phyloP scores from a whole-genome alignment of 2,888 invertebrate species.

The Sialis lutaria region DNA sequence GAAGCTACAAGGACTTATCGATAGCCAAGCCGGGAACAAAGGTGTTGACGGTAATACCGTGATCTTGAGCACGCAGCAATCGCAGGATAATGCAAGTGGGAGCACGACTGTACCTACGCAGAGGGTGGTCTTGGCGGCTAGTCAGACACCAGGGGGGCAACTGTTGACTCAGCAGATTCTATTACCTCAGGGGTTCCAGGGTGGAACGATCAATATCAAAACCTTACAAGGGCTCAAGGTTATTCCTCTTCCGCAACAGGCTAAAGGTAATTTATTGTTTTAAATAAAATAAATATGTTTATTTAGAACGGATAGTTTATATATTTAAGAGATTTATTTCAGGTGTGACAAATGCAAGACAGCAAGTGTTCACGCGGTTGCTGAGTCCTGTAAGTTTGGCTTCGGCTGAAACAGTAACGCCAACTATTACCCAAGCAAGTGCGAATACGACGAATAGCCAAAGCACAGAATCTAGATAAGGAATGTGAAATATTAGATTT shows the following conservation, averaged over 20 bases:
- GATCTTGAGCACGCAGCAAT: conserved; percentile 22
- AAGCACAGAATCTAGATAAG: no score
- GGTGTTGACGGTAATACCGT: conserved; percentile 8
- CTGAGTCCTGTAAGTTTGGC: conserved; percentile 23
- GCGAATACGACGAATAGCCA: no score
- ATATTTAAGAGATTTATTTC: not conserved
- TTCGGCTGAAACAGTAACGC: conserved; percentile 9
- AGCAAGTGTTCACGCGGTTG: conserved; percentile 29
- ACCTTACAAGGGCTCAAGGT: conserved; percentile 42
- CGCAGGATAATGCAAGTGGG: conserved; percentile 3
- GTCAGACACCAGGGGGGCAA: conserved; percentile 31
- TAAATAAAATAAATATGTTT: not conserved
- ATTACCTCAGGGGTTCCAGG: conserved; percentile 41
- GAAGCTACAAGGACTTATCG: conserved; percentile 3
- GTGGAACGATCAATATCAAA: conserved; percentile 39
- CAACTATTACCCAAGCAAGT: no score
- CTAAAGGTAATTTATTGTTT: conserved; percentile 16
- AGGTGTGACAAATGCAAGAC: conserved; percentile 2
- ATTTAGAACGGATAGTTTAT: conserved; percentile 9
- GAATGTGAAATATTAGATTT: no score
- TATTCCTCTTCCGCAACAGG: conserved; percentile 31
- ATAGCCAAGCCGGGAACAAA: not conserved
- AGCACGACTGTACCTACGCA: conserved; percentile 16
- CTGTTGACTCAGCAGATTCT: conserved; percentile 36
- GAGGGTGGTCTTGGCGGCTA: conserved; percentile 32